Percentiles rank a stretch among this genome's conserved stretches.
phyloP scores from a whole-genome alignment of 2,797 vertebrate species.

The Xyrichtys novacula region DNA sequence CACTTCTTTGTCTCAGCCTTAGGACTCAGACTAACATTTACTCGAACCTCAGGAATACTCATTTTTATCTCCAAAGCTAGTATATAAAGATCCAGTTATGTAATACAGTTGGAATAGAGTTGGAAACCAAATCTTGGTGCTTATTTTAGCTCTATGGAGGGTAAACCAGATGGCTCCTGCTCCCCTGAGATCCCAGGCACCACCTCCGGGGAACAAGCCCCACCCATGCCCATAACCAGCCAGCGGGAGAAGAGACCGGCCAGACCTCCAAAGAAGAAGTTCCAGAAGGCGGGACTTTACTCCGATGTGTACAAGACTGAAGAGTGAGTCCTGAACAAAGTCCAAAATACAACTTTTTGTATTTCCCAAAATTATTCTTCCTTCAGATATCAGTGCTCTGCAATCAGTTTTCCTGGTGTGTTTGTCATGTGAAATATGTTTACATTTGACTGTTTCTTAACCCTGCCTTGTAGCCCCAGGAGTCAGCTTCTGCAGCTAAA shows the following conservation, averaged over 20 bases:
- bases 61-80: constrained; percentile 26
- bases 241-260: constrained; percentile 94
- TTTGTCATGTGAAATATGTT: background rate
- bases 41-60: too few relatives aligned
- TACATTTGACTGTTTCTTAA: constrained; percentile 11
- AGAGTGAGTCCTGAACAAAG: constrained; percentile 87
- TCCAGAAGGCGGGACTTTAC: constrained; percentile 98
- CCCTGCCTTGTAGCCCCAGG: constrained; percentile 85
- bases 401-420: background rate
- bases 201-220: constrained; percentile 80
- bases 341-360: background rate
- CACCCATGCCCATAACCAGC: constrained; percentile 81
- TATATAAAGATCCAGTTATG: constrained; percentile 49
- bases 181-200: constrained; percentile 83
- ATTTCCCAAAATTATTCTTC: background rate
- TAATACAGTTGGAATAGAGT: constrained; percentile 39
- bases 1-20: constrained; percentile 13
- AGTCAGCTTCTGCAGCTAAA: constrained; percentile 95
- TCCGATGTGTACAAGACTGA: constrained; percentile 98
- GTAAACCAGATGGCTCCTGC: constrained; percentile 84
- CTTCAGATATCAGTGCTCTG: background rate
- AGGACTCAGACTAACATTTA: constrained; percentile 12
- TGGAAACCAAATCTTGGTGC: constrained; percentile 61
- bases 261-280: constrained; percentile 98
- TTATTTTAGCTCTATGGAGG: constrained; percentile 82